Conservation (phyloP, 2,113 vertebrate species). For the Psilopogon haemacephalus region DNA sequence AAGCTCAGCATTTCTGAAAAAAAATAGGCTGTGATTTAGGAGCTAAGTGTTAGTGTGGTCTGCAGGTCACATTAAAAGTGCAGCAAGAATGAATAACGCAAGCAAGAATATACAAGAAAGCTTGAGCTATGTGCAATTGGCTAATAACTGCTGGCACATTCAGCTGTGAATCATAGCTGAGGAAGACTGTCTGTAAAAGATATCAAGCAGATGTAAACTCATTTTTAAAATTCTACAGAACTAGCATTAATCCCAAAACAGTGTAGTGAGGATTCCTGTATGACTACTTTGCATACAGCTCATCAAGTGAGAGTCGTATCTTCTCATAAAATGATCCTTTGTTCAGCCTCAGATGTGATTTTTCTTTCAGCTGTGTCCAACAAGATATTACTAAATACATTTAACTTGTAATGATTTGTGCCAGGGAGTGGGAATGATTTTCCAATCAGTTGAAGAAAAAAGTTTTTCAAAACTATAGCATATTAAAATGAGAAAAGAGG, state of each 20-base stretch:
- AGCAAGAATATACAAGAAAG: not conserved
- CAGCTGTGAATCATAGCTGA: slow-evolving; percentile 24
- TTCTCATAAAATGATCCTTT: slow-evolving; percentile 6
- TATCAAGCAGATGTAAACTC: slow-evolving; percentile 6
- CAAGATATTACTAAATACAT: slow-evolving; percentile 34
- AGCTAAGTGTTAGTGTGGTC: not conserved
- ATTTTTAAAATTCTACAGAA: not conserved
- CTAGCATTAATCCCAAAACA: slow-evolving; percentile 33
- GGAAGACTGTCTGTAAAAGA: not conserved
- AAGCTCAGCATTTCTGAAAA: slow-evolving; percentile 37
- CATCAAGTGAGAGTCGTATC: slow-evolving; percentile 14
- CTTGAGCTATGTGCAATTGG: not conserved
- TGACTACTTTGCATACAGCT: slow-evolving; percentile 14
- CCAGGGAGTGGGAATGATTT: not conserved
- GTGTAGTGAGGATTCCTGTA: not conserved
- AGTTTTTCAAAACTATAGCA: not conserved
- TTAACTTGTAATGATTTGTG: slow-evolving; percentile 19
- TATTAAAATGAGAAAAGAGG: not conserved
- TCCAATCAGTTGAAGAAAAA: not conserved
- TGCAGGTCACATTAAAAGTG: not conserved
- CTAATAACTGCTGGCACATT: slow-evolving; percentile 14
- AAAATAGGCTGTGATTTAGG: not conserved
- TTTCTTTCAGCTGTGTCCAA: slow-evolving; percentile 44
- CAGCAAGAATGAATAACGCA: not conserved
- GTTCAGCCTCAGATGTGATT: slow-evolving; percentile 15